Base-by-base conservation (phyloP, 2,888 invertebrate species). In the Drosophila paramelanica region DNA sequence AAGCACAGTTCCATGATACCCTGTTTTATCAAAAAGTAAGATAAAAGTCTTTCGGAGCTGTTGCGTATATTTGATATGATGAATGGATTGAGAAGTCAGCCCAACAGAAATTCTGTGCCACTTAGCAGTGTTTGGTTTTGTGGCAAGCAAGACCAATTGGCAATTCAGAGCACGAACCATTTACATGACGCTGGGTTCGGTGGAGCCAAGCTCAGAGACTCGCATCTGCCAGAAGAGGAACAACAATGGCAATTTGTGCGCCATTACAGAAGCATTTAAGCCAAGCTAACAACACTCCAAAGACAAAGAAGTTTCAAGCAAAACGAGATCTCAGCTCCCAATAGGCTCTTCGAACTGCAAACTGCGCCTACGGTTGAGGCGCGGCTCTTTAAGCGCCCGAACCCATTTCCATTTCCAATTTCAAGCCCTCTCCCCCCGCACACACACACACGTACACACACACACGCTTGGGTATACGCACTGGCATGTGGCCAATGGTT, bases 191-290 rank as follows among this genome's bases (percentile, higher is more conserved):
- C 50, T 55, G 73, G 64, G 49, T 49, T 49, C 45, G 43, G 60
- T 42, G 50, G 31, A 59, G 43, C 57, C 67, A 49, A 71, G 83
- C 84, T 58, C 83, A 80, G 86, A 83, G 77, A 72, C 77, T 72
- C 53, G 17, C 67, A 20, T 57, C 67, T 23, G 13, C 47, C 41
- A 23, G 46, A 58, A 31, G 43, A 49, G 38, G 61, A 55, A 57
- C 71, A 60, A 74, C 87, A 81, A 80, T 83, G 81, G 69, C 81
- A 81, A 81, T 81, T 81, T 81, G 87, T 73, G 81, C 81, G 65
- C 77, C 81, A 87, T 81, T 86, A 86, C 87, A 81, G 84, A 65
- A 83, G 80, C 77, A 86, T 86, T 80, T 79, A 72, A 77, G 66
- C 71, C 50, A 42, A 43, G 64, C 76, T 65, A 82, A 85, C 80